Evolutionary conservation across 2,113 vertebrate species (phyloP), one percentile per base, ranked within the genome.

Genomic region (Nannospalax galili): DNA sequence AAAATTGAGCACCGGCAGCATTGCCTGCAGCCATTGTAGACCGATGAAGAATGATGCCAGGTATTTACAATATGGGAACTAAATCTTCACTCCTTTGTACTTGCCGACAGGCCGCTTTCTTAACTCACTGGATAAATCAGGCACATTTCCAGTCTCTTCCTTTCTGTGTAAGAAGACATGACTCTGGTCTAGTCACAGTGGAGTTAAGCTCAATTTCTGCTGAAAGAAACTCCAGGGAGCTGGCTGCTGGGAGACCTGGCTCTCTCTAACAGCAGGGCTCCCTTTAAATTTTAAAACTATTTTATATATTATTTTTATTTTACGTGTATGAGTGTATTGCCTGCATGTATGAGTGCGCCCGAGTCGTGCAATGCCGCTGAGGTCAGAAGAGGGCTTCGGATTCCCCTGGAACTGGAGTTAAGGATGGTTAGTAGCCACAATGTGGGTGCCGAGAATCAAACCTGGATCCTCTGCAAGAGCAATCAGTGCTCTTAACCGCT

Each of bases 141-240:
- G 65, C 73, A n/a, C 1, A 28, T 78, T 52, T 92, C 65, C 37
- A 85, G 24, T 11, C 35, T 24, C 64, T 85, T 62, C 88, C 37
- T 84, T 95, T 95, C 93, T 80, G 74, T 9, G 14, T 81, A 58
- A 30, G 74, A 84, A 93, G 77, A 95, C 20, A 64, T 72, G 26
- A 28, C 2, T 17, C 75, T 80, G 82, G 56, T 62, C 60, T 62
- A 69, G 24, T 48, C 26, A 52, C 22, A 16, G 12, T 16, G 75
- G 15, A 20, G 16, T n/a, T 42, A 84, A 92, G 35, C 64, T 32
- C 65, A 87, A 42, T 17, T 58, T 56, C 1, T 80, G 26, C n/a
- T 88, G 58, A 64, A 86, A 90, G 86, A 15, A 92, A 70, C 19
- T 62, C 20, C 56, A 62, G 79, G 35, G 56, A 26, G 35, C 24